Evolutionary conservation across 2,797 vertebrate species (phyloP).

Genomic region (Tenualosa ilisha): DNA sequence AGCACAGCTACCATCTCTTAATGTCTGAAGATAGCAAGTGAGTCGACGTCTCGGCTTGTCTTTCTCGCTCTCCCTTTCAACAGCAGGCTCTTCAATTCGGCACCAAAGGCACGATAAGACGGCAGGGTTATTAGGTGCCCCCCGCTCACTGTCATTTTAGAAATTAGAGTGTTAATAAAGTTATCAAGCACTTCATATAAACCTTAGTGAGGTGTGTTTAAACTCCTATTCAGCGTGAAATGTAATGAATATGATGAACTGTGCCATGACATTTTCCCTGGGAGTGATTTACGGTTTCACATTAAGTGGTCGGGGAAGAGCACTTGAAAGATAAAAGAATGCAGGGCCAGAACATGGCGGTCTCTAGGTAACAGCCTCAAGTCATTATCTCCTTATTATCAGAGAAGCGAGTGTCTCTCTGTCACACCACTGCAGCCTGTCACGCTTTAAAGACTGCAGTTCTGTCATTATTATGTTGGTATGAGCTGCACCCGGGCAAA

Average conservation of each 20-base stretch:
- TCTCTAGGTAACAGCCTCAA: neutral
- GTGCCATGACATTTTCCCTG: constrained; percentile 1
- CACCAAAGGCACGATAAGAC: neutral
- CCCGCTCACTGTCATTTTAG: neutral
- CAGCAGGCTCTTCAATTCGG: neutral
- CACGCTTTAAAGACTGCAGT: neutral
- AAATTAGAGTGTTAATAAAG: neutral
- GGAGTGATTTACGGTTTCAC: neutral
- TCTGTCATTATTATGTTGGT: neutral
- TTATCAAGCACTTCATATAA: neutral
- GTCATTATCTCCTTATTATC: neutral
- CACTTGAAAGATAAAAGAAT: neutral
- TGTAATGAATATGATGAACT: neutral
- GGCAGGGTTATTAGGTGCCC: neutral
- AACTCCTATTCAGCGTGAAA: neutral
- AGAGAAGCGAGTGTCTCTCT: neutral
- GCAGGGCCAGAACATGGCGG: neutral
- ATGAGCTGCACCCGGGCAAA: neutral
- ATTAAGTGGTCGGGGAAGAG: neutral
- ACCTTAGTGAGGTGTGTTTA: neutral
- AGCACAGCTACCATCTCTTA: constrained; percentile 76
- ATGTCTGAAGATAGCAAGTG: constrained; percentile 77
- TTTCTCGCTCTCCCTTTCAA: neutral
- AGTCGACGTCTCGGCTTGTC: constrained; percentile 54
- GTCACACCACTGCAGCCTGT: neutral